These are phyloP conservation scores for Drosophila burlai DNA, from an alignment of 1,140 invertebrate species.

Conservation along the genomic window DNA sequence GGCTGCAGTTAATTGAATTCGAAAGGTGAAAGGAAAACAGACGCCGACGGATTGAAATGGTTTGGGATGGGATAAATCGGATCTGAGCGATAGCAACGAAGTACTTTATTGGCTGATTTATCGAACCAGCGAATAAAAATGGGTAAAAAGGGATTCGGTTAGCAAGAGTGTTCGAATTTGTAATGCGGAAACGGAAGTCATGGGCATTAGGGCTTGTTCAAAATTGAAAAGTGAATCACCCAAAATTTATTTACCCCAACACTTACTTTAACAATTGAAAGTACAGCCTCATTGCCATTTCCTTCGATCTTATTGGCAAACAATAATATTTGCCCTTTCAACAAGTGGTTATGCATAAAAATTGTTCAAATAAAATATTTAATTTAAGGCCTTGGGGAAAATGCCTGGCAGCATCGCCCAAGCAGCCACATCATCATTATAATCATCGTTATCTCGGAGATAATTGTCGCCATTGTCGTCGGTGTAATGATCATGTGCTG, in stretches of 20 bases:
- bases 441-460: constrained; percentile 29
- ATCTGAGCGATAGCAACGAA: constrained; percentile 66
- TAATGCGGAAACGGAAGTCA: constrained; percentile 36
- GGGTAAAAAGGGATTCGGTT: constrained; percentile 62
- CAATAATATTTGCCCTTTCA: constrained; percentile 50
- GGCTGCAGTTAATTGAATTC: constrained; percentile 82
- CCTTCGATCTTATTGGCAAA: constrained; percentile 26
- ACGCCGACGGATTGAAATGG: constrained; percentile 26
- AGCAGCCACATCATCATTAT: constrained; percentile 20
- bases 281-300: neutral
- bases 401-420: constrained; percentile 8
- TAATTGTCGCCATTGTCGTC: constrained; percentile 62
- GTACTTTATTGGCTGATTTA: constrained; percentile 77
- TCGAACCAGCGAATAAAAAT: constrained; percentile 17
- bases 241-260: constrained; percentile 9
- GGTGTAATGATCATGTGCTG: constrained; percentile 76
- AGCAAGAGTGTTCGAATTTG: constrained; percentile 28
- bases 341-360: constrained; percentile 46
- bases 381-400: constrained; percentile 59
- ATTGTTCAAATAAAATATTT: constrained; percentile 54
- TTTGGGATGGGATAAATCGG: constrained; percentile 22
- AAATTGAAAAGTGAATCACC: constrained; percentile 17
- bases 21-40: constrained; percentile 78
- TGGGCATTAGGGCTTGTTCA: constrained; percentile 4
- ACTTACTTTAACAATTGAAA: constrained; percentile 14